A percentile compares a stretch with the other conserved stretches of the same genome.
These are phyloP conservation scores for Pogonomyrmex californicus DNA, from an alignment of 1,140 invertebrate species.

Conservation along the genomic window DNA sequence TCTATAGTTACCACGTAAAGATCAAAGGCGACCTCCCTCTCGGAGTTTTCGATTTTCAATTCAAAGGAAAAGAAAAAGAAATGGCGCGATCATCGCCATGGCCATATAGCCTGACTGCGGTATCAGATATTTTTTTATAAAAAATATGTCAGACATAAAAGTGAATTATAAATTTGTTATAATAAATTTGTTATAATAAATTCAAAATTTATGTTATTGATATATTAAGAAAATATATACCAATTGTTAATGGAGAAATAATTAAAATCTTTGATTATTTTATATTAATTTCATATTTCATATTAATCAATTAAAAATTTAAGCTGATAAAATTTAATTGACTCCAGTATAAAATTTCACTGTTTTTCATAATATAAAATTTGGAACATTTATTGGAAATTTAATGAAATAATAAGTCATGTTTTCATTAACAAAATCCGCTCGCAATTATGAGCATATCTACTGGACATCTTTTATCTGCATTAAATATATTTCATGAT, in stretches of 20 bases:
- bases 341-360: background rate
- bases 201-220: no score
- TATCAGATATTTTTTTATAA: conserved; percentile 3
- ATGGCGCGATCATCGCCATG: background rate
- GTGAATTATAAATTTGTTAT: no score
- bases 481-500: background rate
- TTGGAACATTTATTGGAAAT: background rate
- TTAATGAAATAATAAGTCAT: background rate
- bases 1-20: background rate
- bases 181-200: no score
- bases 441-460: background rate
- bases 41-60: background rate
- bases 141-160: background rate
- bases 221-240: no score
- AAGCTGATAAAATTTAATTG: background rate
- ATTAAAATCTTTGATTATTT: no score
- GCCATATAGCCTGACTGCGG: background rate
- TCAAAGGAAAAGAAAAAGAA: background rate
- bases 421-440: background rate
- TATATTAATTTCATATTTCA: background rate
- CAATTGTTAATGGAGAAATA: no score
- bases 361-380: background rate
- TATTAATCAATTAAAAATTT: background rate
- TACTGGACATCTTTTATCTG: background rate
- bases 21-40: background rate